These are phyloP conservation scores for Heliothis subflexa DNA, from an alignment of 1,140 invertebrate species.

Conservation along the genomic window DNA sequence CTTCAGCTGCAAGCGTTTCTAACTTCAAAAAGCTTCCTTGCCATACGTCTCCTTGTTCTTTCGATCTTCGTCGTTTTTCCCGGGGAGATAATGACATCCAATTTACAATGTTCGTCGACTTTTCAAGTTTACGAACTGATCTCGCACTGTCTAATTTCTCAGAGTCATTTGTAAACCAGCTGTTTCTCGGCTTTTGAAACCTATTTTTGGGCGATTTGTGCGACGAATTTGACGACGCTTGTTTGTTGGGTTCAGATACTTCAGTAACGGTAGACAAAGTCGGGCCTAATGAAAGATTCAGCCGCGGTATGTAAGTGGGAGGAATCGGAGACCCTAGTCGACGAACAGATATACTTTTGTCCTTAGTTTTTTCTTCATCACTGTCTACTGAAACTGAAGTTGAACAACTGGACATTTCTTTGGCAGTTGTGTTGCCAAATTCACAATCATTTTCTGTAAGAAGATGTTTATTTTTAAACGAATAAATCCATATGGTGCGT, in stretches of 20 bases:
- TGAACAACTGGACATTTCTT: slow-evolving; percentile 56
- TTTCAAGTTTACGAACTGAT: slow-evolving; percentile 35
- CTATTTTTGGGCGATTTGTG: slow-evolving; percentile 42
- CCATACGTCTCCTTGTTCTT: slow-evolving; percentile 22
- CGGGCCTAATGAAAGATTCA: slow-evolving; percentile 63
- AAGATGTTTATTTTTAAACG: slow-evolving; percentile 68
- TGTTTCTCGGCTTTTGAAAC: slow-evolving; percentile 57
- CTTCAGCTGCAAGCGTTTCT: neutral
- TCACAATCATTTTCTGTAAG: slow-evolving; percentile 61
- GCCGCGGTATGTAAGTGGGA: slow-evolving; percentile 61
- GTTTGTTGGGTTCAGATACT: slow-evolving; percentile 65
- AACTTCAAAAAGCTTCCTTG: neutral
- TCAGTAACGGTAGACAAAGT: slow-evolving; percentile 75
- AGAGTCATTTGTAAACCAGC: slow-evolving; percentile 54
- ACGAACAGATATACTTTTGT: slow-evolving; percentile 41
- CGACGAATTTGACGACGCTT: slow-evolving; percentile 44
- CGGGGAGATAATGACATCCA: slow-evolving; percentile 65
- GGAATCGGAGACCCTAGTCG: slow-evolving; percentile 67
- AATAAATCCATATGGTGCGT: slow-evolving; percentile 71
- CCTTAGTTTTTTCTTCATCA: slow-evolving; percentile 52
- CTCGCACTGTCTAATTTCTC: slow-evolving; percentile 5
- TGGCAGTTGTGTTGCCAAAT: slow-evolving; percentile 56
- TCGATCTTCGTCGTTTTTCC: slow-evolving; percentile 50
- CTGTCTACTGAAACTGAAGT: slow-evolving; percentile 56
- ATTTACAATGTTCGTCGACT: slow-evolving; percentile 54